Conservation (phyloP, 2,113 vertebrate species). For the Myotis davidii region DNA sequence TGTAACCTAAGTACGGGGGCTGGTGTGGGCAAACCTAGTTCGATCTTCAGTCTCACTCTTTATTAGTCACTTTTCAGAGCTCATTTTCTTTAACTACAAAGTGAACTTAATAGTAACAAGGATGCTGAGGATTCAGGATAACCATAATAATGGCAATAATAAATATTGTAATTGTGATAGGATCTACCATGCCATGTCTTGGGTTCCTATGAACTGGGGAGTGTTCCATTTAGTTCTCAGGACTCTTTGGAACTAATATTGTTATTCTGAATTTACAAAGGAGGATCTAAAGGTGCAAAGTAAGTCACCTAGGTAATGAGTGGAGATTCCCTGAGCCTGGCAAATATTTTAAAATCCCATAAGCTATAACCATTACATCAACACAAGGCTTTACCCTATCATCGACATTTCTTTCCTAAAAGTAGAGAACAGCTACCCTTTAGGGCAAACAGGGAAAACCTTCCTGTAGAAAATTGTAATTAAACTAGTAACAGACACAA, state of each 20-base stretch:
- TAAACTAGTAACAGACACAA: constrained; percentile 81
- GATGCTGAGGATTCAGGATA: not conserved
- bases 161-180: rapidly evolving
- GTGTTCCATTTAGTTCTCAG: not conserved
- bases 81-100: not conserved
- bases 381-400: not conserved
- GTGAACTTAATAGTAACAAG: not conserved
- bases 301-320: not conserved
- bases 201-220: not conserved
- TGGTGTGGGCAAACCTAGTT: not conserved
- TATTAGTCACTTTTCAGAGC: not conserved
- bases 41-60: not conserved
- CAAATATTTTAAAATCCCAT: not conserved
- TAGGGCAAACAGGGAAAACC: not conserved
- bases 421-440: not conserved
- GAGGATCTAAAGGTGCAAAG: not conserved
- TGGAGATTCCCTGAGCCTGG: not conserved
- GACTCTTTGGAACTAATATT: not conserved
- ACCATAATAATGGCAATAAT: not conserved
- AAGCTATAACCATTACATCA: not conserved
- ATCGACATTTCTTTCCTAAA: not conserved
- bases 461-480: constrained; percentile 73
- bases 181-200: rapidly evolving
- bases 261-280: not conserved
- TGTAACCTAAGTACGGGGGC: not conserved